Percentiles rank a stretch among this genome's conserved stretches.
These are phyloP conservation scores for Oxytorus armatus DNA, from an alignment of 2,888 invertebrate genomes.

Conservation along the genomic window DNA sequence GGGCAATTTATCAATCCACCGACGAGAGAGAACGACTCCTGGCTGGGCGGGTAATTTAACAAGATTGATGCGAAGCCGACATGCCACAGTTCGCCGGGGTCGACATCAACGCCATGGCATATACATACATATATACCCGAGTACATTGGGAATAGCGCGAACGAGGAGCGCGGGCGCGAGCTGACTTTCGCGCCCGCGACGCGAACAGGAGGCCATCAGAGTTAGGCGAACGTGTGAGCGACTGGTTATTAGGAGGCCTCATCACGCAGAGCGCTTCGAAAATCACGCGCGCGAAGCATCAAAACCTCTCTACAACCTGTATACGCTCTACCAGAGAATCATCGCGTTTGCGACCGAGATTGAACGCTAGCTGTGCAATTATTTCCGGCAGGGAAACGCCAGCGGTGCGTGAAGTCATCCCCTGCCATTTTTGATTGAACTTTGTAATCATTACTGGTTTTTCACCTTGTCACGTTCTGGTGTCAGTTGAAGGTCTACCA, in stretches of 20 bases:
- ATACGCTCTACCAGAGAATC: slow-evolving; percentile 5
- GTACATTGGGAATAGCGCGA: slow-evolving; percentile 62
- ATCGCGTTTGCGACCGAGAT: slow-evolving; percentile 64
- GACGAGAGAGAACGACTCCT: slow-evolving; percentile 77
- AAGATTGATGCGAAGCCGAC: slow-evolving; percentile 84
- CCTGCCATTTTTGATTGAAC: slow-evolving; percentile 22
- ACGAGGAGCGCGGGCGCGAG: slow-evolving; percentile 48
- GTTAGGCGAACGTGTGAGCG: slow-evolving; percentile 77
- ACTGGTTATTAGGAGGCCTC: slow-evolving; percentile 81
- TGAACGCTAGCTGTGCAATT: slow-evolving; percentile 9
- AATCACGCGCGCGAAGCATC: slow-evolving; percentile 77
- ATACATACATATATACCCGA: slow-evolving; percentile 38
- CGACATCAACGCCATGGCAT: slow-evolving; percentile 67
- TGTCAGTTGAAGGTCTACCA: too few relatives aligned
- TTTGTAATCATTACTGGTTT: neutral
- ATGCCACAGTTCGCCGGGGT: slow-evolving; percentile 80
- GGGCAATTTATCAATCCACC: slow-evolving; percentile 83
- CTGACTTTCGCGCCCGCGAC: slow-evolving; percentile 43
- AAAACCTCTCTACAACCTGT: slow-evolving; percentile 51
- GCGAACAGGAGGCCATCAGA: slow-evolving; percentile 67
- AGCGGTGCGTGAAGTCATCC: slow-evolving; percentile 16
- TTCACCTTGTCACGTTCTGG: neutral
- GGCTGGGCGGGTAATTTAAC: slow-evolving; percentile 83
- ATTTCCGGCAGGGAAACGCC: neutral
- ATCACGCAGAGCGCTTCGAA: slow-evolving; percentile 77